A percentile compares a stretch with the other conserved stretches of the same genome.
Evolutionary conservation across 2,113 vertebrate species (phyloP).

Genomic region (Copsychus sechellarum): DNA sequence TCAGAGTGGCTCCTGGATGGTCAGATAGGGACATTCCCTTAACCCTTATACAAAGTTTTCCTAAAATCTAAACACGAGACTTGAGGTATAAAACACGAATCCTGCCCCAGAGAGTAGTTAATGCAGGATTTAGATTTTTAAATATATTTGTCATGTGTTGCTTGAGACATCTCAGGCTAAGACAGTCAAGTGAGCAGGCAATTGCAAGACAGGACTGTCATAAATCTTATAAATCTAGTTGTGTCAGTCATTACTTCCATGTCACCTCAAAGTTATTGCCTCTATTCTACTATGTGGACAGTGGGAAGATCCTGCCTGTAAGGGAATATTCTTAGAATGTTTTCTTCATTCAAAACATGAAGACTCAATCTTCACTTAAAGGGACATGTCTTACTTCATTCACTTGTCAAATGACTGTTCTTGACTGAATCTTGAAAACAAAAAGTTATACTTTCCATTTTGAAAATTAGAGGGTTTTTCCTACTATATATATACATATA

Average conservation of each 20-base stretch:
- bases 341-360: not conserved
- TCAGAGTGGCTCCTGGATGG: not conserved
- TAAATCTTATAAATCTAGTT: not conserved
- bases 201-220: not conserved
- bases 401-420: not conserved
- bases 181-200: not conserved
- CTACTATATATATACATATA: too few relatives aligned
- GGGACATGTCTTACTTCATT: fast-evolving
- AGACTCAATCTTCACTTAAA: not conserved
- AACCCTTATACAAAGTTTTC: not conserved
- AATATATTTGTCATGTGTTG: not conserved
- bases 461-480: not conserved
- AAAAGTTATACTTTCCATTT: not conserved
- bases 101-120: not conserved
- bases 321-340: not conserved
- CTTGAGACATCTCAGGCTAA: not conserved
- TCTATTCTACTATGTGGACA: not conserved
- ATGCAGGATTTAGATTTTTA: not conserved
- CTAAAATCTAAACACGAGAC: fast-evolving
- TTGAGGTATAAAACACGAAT: not conserved
- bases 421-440: not conserved
- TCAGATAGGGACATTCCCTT: not conserved
- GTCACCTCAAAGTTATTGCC: not conserved
- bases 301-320: not conserved
- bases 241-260: not conserved